Base-by-base conservation (phyloP, 1,140 invertebrate species). In the Bathynomus jamesi region DNA sequence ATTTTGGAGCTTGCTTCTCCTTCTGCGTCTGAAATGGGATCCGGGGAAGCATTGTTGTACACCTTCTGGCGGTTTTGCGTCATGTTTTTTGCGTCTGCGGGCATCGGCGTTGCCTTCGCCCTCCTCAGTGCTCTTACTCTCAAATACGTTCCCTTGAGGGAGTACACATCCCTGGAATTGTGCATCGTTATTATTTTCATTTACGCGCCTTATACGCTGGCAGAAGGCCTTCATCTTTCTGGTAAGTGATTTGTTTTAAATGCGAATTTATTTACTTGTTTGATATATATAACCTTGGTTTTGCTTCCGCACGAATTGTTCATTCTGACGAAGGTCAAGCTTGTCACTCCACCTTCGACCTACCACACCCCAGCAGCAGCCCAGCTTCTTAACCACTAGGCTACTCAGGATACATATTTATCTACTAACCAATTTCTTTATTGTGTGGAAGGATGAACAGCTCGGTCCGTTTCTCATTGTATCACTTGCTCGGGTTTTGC, bases 31-130 rank as follows among this genome's bases (percentile, higher is more conserved):
- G 84, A 84, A 62, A 81, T 82, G 70, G 82, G 82, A 68, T 88
- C 88, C 1, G 88, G 91, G 2, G 90, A 92, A 83, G 91, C 93
- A 13, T 89, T 98, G 74, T 84, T 97, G n/a, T 88, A 93, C 73
- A 94, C 94, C 0, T 86, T 98, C 21, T 80, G 91, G 71, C 87
- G 93, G 69, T 99, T 99, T 81, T 96, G 93, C 82, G 83, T 94
- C 53, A 98, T 99, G 92, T 99, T 99, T 81, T 97, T 99, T 84
- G 95, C 93, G 3, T 99, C 97, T 5, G 95, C 96, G 67, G 93
- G 92, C 24, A 96, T 99, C 79, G 97, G 97, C n/a, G 92, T 95
- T 10, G 84, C 92, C 17, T 97, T 96, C 85, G 97, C 95, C 21
- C 84, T 99, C 3, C 88, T 94, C 21, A 97, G 94, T 85, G 95